Base-by-base conservation (phyloP, 2,113 vertebrate species). In the Gasterosteus nipponicus region DNA sequence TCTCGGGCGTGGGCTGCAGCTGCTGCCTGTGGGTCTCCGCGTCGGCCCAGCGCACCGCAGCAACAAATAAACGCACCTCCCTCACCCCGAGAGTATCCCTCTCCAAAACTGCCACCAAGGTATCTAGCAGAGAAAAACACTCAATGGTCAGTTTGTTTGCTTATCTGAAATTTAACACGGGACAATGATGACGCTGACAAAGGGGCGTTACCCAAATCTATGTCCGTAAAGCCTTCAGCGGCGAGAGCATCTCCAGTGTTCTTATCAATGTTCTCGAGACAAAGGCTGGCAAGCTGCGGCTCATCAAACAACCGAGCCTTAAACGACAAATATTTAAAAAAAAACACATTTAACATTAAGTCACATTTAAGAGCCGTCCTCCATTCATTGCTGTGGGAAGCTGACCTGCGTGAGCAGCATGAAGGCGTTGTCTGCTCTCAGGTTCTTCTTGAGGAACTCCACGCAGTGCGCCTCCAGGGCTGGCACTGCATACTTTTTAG, bases 401-500 rank as follows among this genome's bases (percentile, higher is more conserved):
- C 75, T n/a, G 88, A 97, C 98, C 96, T 99, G 98, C 7, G 97
- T 99, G 46, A 99, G 95, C 44, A 99, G 94, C 97, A 99, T 98
- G 90, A 99, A 99, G 0, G 97, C 98, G 0, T 98, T 99, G 92
- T 99, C 98, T 0, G 98, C 98, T 33, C 98, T 90, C 26, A 99
- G 95, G 91, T 99, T 99, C 90, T 99, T 99, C 89, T 99, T 99
- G 0, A 98, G 95, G 59, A 99, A 99, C 83, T 98, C 98, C 92
- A 99, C 98, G 26, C 98, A 99, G 79, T 99, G 97, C 9, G 97
- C 97, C 90, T 99, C 98, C 0, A 99, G 94, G 0, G 98, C 98
- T 0, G 98, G 98, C 38, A 99, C 98, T 0, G 98, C 98, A 0
- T 99, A 99, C 89, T 99, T 99, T 89, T 99, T 99, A 62, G 98